Base-by-base conservation (phyloP, 2,888 invertebrate genomes). In the Cataglyphis cursor region DNA sequence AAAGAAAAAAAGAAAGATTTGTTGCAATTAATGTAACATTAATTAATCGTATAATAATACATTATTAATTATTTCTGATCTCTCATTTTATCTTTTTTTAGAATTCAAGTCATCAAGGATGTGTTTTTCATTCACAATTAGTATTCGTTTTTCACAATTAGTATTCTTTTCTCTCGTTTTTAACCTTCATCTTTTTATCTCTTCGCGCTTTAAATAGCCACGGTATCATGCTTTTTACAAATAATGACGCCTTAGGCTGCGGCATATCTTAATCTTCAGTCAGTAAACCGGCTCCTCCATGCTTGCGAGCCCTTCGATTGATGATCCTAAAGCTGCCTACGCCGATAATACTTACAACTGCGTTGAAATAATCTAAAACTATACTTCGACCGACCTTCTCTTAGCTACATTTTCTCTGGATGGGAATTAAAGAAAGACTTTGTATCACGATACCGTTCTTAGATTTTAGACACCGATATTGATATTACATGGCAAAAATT, bases 211-310 rank as follows among this genome's bases (percentile, higher is more conserved):
- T 80, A 80, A 78, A 80, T 59, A 81, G 81, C 51, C 54, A 54
- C 57, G 8, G 21, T 66, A 61, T 38, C 44, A 51, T 51, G 73
- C 70, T 38, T 48, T 59, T 74, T 81, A 84, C 81, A 87, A 88
- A 87, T 88, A 86, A 86, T 83, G 62, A 82, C 15, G 87, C 78
- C 62, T 31, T 75, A 61, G 81, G 74, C 81, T n/a, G 44, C n/a
- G 62, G 78, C 81, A 64, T 89, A 89, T 88, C 85, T 88, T 85
- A 87, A 89, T 88, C 89, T 88, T 87, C n/a, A n/a, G 87, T 89
- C 88, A 48, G 85, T 76, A 83, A 89, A 88, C 89, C 87, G 89
- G 88, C 89, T 88, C 41, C 87, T 82, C 61, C 70, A 15, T 62
- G 48, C 21, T 68, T 24, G 78, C 28, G 78, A 51, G 70, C 64